Percentiles rank a stretch among this genome's conserved stretches.
These are phyloP conservation scores for Gadus macrocephalus DNA, from an alignment of 2,113 vertebrate species.

Conservation along the genomic window DNA sequence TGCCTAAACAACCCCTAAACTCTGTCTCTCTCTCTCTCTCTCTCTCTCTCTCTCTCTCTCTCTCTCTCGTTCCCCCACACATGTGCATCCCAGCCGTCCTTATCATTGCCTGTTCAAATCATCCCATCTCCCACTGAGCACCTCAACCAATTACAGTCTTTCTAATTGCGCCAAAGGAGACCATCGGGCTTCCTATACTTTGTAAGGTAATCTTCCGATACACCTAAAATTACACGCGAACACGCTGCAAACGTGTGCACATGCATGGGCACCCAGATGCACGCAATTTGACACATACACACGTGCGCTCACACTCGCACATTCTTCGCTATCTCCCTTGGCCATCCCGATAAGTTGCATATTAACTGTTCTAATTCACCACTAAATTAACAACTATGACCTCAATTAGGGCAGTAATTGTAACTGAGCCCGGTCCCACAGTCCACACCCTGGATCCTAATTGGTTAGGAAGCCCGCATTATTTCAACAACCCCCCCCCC, in stretches of 20 bases:
- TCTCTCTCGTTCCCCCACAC: too few relatives aligned
- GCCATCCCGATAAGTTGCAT: constrained; percentile 73
- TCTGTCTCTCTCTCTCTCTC: constrained; percentile 39
- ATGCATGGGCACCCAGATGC: neutral
- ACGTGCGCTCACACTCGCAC: neutral
- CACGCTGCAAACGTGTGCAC: neutral
- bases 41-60: too few relatives aligned
- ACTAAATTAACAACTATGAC: constrained; percentile 80
- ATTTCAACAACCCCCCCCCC: constrained; percentile 13
- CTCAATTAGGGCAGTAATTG: constrained; percentile 77
- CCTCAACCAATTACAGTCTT: constrained; percentile 49
- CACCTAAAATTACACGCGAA: constrained; percentile 37
- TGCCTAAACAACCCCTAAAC: neutral
- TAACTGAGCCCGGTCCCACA: constrained; percentile 58
- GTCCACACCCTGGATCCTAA: constrained; percentile 52
- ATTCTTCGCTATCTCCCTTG: constrained; percentile 67
- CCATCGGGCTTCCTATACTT: constrained; percentile 51
- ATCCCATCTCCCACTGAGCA: constrained; percentile 40
- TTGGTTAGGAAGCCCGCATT: constrained; percentile 59
- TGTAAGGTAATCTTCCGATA: constrained; percentile 55
- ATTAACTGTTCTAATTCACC: constrained; percentile 80
- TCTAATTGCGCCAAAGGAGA: constrained; percentile 61
- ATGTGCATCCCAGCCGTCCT: constrained; percentile 38
- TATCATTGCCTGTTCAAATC: constrained; percentile 46
- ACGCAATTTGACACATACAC: too few relatives aligned